Percentiles rank a stretch among this genome's conserved stretches.
These are phyloP conservation scores for Quiscalus mexicanus DNA, from an alignment of 2,113 vertebrate genomes.

Conservation along the genomic window DNA sequence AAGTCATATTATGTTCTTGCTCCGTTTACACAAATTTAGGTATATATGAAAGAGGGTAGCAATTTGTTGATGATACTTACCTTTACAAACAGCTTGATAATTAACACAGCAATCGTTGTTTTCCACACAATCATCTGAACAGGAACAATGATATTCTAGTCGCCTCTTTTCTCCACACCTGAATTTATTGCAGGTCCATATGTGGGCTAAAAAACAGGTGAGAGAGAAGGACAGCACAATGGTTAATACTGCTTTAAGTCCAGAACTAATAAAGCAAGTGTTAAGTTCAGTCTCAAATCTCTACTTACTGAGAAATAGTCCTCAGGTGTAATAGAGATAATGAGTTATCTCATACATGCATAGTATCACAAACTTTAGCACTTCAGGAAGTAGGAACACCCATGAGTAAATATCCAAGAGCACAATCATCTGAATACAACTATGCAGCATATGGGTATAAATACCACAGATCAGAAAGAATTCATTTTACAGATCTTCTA, in stretches of 20 bases:
- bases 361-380: not conserved
- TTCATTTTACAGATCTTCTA: not conserved
- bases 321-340: not conserved
- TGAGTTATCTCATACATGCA: rapidly evolving
- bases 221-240: not conserved
- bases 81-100: slow-evolving; percentile 74
- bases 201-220: slow-evolving; percentile 60
- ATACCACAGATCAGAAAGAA: not conserved
- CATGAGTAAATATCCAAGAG: not conserved
- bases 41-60: not conserved
- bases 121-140: slow-evolving; percentile 77
- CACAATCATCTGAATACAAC: not conserved
- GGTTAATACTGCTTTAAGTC: not conserved
- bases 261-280: not conserved
- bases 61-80: slow-evolving; percentile 22
- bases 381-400: not conserved
- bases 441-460: not conserved
- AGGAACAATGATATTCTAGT: slow-evolving; percentile 74
- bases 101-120: slow-evolving; percentile 77
- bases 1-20: not conserved
- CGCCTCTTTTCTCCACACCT: slow-evolving; percentile 82
- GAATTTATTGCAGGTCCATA: slow-evolving; percentile 82
- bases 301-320: not conserved
- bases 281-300: not conserved
- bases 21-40: not conserved